phyloP scores from a whole-genome alignment of 2,113 vertebrate genomes.

The Nibea coibor region DNA sequence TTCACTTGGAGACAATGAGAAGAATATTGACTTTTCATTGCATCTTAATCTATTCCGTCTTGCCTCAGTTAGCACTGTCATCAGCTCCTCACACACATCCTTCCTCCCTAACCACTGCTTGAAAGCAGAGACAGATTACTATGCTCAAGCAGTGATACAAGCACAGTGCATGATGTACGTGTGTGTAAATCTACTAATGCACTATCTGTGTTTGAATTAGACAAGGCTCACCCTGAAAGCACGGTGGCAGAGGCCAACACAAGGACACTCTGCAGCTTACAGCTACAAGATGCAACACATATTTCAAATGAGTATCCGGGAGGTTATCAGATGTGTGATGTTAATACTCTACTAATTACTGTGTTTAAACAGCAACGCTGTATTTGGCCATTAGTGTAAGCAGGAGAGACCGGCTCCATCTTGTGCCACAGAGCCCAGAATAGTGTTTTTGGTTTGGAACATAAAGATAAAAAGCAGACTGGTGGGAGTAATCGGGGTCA shows the following conservation, averaged over 20 bases:
- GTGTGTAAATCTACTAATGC: slow-evolving; percentile 53
- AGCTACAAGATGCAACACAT: slow-evolving; percentile 25
- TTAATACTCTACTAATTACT: slow-evolving; percentile 4
- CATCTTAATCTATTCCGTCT: slow-evolving; percentile 25
- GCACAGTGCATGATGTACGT: slow-evolving; percentile 26
- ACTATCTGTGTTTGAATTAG: slow-evolving; percentile 50
- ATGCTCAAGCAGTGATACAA: slow-evolving; percentile 28
- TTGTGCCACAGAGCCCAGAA: slow-evolving; percentile 1
- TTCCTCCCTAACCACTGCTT: slow-evolving; percentile 25
- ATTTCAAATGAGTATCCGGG: background rate
- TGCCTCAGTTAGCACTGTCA: slow-evolving; percentile 35
- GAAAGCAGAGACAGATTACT: slow-evolving; percentile 51
- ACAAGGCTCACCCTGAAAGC: slow-evolving; percentile 53
- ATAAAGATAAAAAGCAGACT: slow-evolving; percentile 6
- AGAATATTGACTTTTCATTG: slow-evolving; percentile 40
- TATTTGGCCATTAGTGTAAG: background rate
- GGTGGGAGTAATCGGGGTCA: slow-evolving; percentile 2
- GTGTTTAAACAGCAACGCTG: background rate
- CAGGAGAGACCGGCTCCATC: background rate
- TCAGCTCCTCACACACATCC: slow-evolving; percentile 24
- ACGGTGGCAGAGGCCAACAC: slow-evolving; percentile 29
- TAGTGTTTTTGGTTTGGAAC: background rate
- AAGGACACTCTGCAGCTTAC: slow-evolving; percentile 28
- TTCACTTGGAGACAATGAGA: slow-evolving; percentile 13
- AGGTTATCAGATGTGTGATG: background rate